A percentile compares a stretch with the other conserved stretches of the same genome.
Evolutionary conservation across 2,113 vertebrate species (phyloP).

Genomic region (Steatornis caripensis): DNA sequence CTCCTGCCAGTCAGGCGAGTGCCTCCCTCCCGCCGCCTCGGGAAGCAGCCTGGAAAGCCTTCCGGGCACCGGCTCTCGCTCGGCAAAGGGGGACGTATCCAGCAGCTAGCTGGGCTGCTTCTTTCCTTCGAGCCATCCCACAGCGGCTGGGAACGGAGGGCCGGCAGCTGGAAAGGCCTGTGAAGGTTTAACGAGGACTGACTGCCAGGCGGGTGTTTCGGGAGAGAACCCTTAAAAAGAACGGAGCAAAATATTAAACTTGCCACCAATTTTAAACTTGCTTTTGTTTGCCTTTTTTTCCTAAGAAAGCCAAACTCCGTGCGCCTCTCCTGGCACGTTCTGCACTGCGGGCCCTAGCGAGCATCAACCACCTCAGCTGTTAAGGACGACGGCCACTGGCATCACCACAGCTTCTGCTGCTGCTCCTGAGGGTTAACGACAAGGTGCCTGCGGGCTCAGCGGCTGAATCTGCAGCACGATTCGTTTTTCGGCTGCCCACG

Average conservation of each 20-base stretch:
- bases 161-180: accelerated
- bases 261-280: neutral
- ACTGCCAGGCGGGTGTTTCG: neutral
- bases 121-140: neutral
- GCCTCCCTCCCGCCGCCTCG: neutral
- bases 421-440: neutral
- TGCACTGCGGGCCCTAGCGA: neutral
- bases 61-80: neutral
- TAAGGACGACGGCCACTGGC: neutral
- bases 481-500: accelerated
- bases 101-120: neutral
- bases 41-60: neutral
- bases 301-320: neutral
- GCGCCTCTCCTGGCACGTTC: neutral
- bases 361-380: neutral
- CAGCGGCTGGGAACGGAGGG: accelerated
- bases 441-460: neutral
- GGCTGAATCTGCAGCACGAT: neutral
- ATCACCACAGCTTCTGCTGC: neutral
- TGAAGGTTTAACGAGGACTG: neutral
- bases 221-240: neutral
- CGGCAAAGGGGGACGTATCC: neutral
- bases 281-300: neutral
- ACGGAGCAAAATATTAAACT: neutral
- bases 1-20: neutral